A percentile compares a stretch with the other conserved stretches of the same genome.
These are phyloP conservation scores for Laupala kohalensis DNA, from an alignment of 1,140 invertebrate species.

Conservation along the genomic window DNA sequence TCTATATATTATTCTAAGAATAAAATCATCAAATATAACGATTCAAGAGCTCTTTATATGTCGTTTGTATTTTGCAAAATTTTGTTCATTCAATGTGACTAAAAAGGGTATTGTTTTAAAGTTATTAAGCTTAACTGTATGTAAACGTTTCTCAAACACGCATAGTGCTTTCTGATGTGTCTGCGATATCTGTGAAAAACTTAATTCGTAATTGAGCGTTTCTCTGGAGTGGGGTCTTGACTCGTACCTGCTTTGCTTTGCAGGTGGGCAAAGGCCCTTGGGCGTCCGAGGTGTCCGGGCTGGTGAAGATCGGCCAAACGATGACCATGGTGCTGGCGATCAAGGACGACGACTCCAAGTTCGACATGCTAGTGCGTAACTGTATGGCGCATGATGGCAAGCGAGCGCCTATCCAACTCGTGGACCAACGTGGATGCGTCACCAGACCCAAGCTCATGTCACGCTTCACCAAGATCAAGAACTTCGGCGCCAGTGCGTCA, in stretches of 20 bases:
- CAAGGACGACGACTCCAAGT: slow-evolving; percentile 90
- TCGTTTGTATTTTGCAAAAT: no score
- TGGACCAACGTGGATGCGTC: slow-evolving; percentile 85
- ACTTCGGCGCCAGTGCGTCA: slow-evolving; percentile 82
- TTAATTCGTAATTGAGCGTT: no score
- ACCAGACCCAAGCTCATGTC: slow-evolving; percentile 87
- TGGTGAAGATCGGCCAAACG: slow-evolving; percentile 90
- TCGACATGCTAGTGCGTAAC: slow-evolving; percentile 89
- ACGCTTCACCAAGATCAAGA: slow-evolving; percentile 87
- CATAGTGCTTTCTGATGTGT: no score
- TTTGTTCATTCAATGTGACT: no score
- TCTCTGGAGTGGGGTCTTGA: no score
- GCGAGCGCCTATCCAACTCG: slow-evolving; percentile 84
- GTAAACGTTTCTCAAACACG: no score
- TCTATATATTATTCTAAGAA: no score
- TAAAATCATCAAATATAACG: no score
- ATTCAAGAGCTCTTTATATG: no score
- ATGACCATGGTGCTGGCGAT: slow-evolving; percentile 96
- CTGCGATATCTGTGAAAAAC: no score
- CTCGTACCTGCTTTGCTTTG: slow-evolving; percentile 23
- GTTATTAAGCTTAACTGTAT: no score
- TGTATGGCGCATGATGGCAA: slow-evolving; percentile 91
- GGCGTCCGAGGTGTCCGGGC: slow-evolving; percentile 85
- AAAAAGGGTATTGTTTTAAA: no score
- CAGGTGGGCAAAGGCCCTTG: slow-evolving; percentile 83